Percentiles rank a stretch among this genome's conserved stretches.
These are phyloP conservation scores for Bombus turneri DNA, from an alignment of 1,140 invertebrate species.

Conservation along the genomic window DNA sequence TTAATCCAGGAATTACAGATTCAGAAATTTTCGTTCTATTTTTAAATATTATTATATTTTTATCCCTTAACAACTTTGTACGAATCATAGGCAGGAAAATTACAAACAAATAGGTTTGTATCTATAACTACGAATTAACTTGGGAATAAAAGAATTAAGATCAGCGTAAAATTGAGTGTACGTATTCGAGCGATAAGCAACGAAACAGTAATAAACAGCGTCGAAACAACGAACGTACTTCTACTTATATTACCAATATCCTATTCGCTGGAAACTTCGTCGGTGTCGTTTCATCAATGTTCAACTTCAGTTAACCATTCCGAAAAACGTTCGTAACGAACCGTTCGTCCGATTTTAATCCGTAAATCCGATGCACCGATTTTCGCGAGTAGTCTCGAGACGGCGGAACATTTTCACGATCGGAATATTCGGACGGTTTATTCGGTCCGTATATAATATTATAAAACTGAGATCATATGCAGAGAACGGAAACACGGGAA, in stretches of 20 bases:
- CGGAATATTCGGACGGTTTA: background rate
- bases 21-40: too few relatives aligned
- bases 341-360: background rate
- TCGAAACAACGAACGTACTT: background rate
- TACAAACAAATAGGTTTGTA: too few relatives aligned
- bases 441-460: background rate
- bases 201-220: too few relatives aligned
- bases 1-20: too few relatives aligned
- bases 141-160: too few relatives aligned
- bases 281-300: too few relatives aligned
- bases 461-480: background rate
- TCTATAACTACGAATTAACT: too few relatives aligned
- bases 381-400: background rate
- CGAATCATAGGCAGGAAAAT: background rate
- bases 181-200: too few relatives aligned
- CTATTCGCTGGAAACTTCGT: too few relatives aligned
- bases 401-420: background rate
- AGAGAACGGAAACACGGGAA: background rate
- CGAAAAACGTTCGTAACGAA: background rate
- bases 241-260: too few relatives aligned
- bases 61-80: background rate
- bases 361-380: background rate
- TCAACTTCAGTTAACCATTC: background rate
- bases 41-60: background rate
- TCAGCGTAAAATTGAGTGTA: background rate